Evolutionary conservation across 2,888 invertebrate species (phyloP).

Genomic region (Archips crataeganus): DNA sequence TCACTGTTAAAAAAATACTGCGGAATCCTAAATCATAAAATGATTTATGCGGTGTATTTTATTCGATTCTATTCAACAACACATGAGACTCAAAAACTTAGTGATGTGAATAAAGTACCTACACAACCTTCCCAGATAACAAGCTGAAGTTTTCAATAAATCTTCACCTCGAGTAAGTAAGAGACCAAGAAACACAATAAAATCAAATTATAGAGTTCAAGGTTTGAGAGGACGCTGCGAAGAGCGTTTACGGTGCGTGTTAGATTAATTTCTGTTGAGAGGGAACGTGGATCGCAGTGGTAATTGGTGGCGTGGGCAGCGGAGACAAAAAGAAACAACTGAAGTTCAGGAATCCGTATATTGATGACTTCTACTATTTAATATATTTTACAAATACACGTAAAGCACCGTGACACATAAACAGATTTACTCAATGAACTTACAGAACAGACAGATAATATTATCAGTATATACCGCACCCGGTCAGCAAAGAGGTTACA

Average conservation of each 20-base stretch:
- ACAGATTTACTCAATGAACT: no score
- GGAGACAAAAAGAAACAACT: no score
- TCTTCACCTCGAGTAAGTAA: background rate
- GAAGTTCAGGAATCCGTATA: no score
- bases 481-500: no score
- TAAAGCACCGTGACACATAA: no score
- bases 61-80: background rate
- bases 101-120: slow-evolving; percentile 4
- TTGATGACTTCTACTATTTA: no score
- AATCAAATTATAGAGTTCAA: slow-evolving; percentile 4
- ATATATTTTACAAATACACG: no score
- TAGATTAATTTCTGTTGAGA: no score
- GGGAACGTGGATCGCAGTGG: no score
- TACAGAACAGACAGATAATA: no score
- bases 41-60: background rate
- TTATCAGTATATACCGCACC: no score
- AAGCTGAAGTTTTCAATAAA: slow-evolving; percentile 3
- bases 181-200: background rate
- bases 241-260: background rate
- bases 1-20: background rate
- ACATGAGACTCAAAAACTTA: background rate
- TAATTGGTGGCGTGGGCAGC: no score
- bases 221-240: background rate
- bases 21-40: background rate
- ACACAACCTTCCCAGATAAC: slow-evolving; percentile 6